Evolutionary conservation across 2,888 invertebrate genomes (phyloP).

Genomic region (Cinara cedri): DNA sequence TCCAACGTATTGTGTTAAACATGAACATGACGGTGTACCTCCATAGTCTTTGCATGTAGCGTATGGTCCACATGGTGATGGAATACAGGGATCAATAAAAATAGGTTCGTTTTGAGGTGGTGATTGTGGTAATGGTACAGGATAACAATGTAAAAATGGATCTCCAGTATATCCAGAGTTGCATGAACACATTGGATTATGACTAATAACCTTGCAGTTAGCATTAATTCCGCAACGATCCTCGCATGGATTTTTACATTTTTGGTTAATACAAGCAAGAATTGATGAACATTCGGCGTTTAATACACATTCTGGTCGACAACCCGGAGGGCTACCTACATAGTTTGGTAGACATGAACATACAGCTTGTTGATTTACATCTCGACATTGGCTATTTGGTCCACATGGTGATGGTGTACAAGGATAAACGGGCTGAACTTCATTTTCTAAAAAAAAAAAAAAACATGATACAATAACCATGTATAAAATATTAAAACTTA

Average conservation of each 20-base stretch:
- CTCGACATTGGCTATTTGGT: conserved; percentile 70
- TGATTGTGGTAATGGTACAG: conserved; percentile 61
- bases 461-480: neutral
- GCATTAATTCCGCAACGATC: conserved; percentile 76
- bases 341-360: conserved; percentile 73
- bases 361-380: conserved; percentile 71
- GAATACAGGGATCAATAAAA: conserved; percentile 70
- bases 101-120: conserved; percentile 62
- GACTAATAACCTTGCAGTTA: conserved; percentile 77
- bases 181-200: conserved; percentile 77
- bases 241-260: conserved; percentile 75
- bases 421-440: conserved; percentile 63
- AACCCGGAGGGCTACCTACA: conserved; percentile 72
- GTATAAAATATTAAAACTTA: neutral
- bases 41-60: conserved; percentile 70
- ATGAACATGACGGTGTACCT: conserved; percentile 73
- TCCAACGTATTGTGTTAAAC: conserved; percentile 72
- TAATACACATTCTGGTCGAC: conserved; percentile 75
- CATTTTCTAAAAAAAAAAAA: conserved; percentile 57
- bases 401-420: conserved; percentile 73
- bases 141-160: conserved; percentile 70
- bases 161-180: conserved; percentile 70
- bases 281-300: conserved; percentile 75
- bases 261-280: conserved; percentile 74
- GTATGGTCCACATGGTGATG: conserved; percentile 76